Percentiles rank a stretch among this genome's conserved stretches.
Evolutionary conservation across 2,113 vertebrate genomes (phyloP).

Genomic region (Phocoena phocoena): DNA sequence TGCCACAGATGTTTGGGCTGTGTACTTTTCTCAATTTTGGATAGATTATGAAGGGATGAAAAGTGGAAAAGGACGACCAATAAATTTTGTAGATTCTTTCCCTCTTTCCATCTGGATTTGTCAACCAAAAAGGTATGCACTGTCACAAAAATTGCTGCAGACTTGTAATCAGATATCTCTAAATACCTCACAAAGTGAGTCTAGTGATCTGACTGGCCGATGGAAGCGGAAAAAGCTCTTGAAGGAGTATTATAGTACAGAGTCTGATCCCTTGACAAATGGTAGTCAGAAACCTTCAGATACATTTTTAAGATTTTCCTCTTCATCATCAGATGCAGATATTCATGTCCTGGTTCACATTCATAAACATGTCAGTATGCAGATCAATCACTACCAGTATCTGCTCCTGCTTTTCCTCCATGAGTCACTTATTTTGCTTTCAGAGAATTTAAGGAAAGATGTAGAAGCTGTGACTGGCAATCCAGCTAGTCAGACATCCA

Average conservation of each 20-base stretch:
- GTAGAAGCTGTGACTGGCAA: constrained; percentile 90
- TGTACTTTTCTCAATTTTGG: constrained; percentile 98
- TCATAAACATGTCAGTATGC: constrained; percentile 93
- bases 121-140: constrained; percentile 89
- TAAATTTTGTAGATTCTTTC: constrained; percentile 96
- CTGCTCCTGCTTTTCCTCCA: constrained; percentile 94
- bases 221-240: constrained; percentile 93
- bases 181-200: constrained; percentile 88
- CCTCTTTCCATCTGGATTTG: constrained; percentile 96
- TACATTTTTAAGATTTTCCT: constrained; percentile 73
- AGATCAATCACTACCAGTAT: constrained; percentile 97
- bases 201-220: constrained; percentile 88
- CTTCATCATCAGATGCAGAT: constrained; percentile 85
- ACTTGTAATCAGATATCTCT: constrained; percentile 55
- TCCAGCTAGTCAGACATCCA: constrained; percentile 83
- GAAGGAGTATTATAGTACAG: constrained; percentile 94
- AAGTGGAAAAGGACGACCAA: constrained; percentile 91
- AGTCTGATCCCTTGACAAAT: constrained; percentile 80
- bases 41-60: constrained; percentile 94
- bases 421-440: constrained; percentile 91
- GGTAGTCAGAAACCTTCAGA: constrained; percentile 86
- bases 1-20: constrained; percentile 93
- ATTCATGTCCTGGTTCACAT: constrained; percentile 92
- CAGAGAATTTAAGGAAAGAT: constrained; percentile 93
- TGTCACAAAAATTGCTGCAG: constrained; percentile 87